Evolutionary conservation across 2,797 vertebrate genomes (phyloP).

Genomic region (Argentina silus): DNA sequence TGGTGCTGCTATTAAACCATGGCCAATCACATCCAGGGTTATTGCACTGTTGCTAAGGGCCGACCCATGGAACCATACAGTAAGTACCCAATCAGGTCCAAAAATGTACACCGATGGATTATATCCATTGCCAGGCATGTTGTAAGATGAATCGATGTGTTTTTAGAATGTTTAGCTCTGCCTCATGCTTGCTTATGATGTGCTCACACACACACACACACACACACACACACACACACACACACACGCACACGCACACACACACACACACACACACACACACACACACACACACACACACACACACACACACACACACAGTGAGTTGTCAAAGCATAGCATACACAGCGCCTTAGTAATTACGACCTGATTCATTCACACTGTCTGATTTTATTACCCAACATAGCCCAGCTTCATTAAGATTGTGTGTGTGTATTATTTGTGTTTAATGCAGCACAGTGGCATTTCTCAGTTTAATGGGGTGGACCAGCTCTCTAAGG

Average conservation of each 20-base stretch:
- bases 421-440: not conserved
- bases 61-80: constrained; percentile 11
- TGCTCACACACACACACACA: constrained; percentile 24
- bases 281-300: constrained; percentile 2
- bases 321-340: constrained; percentile 3
- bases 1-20: not conserved
- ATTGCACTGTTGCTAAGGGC: constrained; percentile 32
- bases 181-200: constrained; percentile 41
- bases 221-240: not conserved
- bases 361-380: constrained; percentile 33
- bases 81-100: not conserved
- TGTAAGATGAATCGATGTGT: constrained; percentile 5
- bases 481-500: not conserved
- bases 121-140: constrained; percentile 22
- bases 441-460: not conserved
- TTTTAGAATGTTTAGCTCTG: constrained; percentile 27
- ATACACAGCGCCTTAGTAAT: constrained; percentile 28
- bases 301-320: constrained; percentile 6
- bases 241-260: constrained; percentile 3
- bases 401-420: not conserved
- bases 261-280: constrained; percentile 1
- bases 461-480: constrained; percentile 1
- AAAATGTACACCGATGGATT: not conserved
- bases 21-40: constrained; percentile 28
- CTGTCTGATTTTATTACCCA: constrained; percentile 26